These are phyloP conservation scores for Ochropacha duplaris DNA, from an alignment of 2,888 invertebrate species.

Conservation along the genomic window DNA sequence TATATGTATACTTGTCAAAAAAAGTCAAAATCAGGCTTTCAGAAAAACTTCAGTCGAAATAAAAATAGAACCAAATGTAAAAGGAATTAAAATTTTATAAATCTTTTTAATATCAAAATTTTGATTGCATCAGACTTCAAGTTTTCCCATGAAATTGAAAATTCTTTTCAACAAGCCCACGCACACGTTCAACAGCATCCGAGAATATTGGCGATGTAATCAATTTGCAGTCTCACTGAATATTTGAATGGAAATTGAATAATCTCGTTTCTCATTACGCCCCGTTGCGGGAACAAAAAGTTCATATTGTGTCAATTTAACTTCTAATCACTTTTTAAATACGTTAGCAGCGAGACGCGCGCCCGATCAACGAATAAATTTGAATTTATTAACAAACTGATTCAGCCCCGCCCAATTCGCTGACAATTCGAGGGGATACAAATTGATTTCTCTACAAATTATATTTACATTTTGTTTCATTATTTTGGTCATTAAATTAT, in stretches of 20 bases:
- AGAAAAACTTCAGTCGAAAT: too few relatives aligned
- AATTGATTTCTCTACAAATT: constrained; percentile 64
- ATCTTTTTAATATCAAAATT: too few relatives aligned
- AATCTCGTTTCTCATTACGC: constrained; percentile 72
- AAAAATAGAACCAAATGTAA: too few relatives aligned
- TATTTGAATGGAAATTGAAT: constrained; percentile 71
- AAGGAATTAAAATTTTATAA: too few relatives aligned
- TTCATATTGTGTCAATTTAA: constrained; percentile 83
- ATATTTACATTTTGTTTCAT: constrained; percentile 10
- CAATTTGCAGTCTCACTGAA: constrained; percentile 31
- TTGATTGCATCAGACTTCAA: neutral
- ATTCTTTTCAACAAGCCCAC: constrained; percentile 13
- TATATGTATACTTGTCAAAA: too few relatives aligned
- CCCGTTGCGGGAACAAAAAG: constrained; percentile 69
- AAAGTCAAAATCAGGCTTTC: too few relatives aligned
- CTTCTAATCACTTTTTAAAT: constrained; percentile 83
- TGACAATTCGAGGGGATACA: constrained; percentile 69
- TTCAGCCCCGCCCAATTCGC: constrained; percentile 60
- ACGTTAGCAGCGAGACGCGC: constrained; percentile 72
- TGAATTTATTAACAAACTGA: constrained; percentile 79
- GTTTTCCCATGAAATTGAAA: constrained; percentile 17
- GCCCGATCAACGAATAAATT: constrained; percentile 81
- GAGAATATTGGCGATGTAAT: constrained; percentile 32
- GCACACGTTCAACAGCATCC: neutral
- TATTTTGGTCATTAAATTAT: neutral